phyloP scores from a whole-genome alignment of 2,113 vertebrate species.

The Leptodactylus fuscus region DNA sequence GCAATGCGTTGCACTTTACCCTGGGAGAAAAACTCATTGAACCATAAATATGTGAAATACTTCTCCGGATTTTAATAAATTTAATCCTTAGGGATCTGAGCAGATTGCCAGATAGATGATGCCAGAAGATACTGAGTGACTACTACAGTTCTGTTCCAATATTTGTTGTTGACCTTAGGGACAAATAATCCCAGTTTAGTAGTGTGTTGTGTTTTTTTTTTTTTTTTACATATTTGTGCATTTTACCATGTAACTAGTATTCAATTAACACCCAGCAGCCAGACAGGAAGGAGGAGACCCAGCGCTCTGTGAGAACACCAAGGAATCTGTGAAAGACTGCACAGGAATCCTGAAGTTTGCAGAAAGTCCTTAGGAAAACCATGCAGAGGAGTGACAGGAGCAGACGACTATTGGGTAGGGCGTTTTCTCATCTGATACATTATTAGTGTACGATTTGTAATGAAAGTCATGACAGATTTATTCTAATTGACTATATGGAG shows the following conservation, averaged over 20 bases:
- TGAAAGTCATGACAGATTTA: no score
- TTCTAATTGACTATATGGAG: background rate
- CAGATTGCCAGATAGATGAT: background rate
- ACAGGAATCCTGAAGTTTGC: background rate
- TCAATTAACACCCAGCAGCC: constrained; percentile 18
- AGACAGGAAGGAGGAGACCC: constrained; percentile 33
- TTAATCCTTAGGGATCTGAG: no score
- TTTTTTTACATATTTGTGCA: background rate
- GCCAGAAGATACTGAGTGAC: background rate
- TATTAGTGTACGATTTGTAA: no score
- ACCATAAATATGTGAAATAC: background rate
- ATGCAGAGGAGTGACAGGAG: no score
- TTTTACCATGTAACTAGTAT: background rate
- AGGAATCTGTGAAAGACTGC: background rate
- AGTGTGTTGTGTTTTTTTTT: background rate
- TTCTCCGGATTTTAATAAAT: background rate
- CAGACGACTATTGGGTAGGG: no score
- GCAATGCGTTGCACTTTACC: background rate
- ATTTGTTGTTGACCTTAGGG: background rate
- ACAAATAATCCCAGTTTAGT: background rate
- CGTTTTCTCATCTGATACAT: no score
- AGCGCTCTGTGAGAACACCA: background rate
- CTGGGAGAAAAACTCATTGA: background rate
- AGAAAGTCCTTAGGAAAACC: no score
- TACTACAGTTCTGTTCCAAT: background rate